phyloP scores from a whole-genome alignment of 2,888 invertebrate species.

The Hypolimnas misippus region DNA sequence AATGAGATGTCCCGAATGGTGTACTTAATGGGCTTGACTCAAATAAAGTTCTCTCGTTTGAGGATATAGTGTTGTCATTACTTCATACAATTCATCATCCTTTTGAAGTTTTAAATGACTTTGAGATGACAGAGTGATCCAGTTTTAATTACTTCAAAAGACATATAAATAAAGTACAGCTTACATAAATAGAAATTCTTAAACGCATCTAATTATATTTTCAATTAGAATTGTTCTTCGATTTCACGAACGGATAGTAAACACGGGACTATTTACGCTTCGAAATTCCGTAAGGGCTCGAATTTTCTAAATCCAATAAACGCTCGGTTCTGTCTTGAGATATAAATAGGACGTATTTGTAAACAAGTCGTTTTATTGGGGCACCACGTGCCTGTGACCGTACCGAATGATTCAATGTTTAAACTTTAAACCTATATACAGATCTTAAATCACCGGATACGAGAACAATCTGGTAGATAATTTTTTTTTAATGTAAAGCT shows the following conservation, averaged over 20 bases:
- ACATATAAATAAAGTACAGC: background rate
- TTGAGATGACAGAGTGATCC: background rate
- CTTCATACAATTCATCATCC: background rate
- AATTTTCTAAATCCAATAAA: slow-evolving; percentile 29
- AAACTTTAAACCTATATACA: background rate
- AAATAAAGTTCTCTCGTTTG: slow-evolving; percentile 9
- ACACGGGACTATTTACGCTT: slow-evolving; percentile 16
- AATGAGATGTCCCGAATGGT: slow-evolving; percentile 50
- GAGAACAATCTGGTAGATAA: background rate
- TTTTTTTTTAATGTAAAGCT: too few species aligned
- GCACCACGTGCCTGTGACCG: slow-evolving; percentile 40
- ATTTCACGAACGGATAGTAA: background rate
- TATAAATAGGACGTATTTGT: slow-evolving; percentile 53
- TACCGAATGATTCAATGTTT: slow-evolving; percentile 21
- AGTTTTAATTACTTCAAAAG: background rate
- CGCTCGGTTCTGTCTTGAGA: slow-evolving; percentile 28
- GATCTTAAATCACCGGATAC: slow-evolving; percentile 19
- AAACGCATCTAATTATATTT: background rate
- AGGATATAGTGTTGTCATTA: slow-evolving; percentile 1
- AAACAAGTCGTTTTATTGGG: slow-evolving; percentile 51
- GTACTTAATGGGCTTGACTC: slow-evolving; percentile 17
- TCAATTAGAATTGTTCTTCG: background rate
- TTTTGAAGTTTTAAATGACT: background rate
- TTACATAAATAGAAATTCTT: background rate
- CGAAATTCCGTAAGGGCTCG: slow-evolving; percentile 9